phyloP scores from a whole-genome alignment of 2,797 vertebrate genomes.

The Poeciliopsis turneri region DNA sequence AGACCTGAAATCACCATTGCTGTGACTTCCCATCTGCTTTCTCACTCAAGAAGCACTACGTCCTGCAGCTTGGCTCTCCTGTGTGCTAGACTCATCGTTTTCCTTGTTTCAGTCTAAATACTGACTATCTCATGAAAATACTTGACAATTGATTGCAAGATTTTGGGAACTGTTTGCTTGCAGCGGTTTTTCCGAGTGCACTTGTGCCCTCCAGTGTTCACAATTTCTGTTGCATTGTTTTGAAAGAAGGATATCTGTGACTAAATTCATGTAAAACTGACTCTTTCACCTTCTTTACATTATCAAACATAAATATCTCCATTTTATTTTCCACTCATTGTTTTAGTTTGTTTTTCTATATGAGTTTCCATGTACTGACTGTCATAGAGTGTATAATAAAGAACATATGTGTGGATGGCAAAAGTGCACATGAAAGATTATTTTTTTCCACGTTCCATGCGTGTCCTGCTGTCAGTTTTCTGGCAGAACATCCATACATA shows the following conservation, averaged over 20 bases:
- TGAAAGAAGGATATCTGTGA: constrained; percentile 1
- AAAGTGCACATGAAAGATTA: constrained; percentile 19
- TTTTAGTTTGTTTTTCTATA: background rate
- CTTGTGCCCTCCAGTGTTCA: constrained; percentile 12
- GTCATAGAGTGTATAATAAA: constrained; percentile 12
- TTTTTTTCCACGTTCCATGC: constrained; percentile 16
- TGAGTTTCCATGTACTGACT: constrained; percentile 9
- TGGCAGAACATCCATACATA: constrained; percentile 24
- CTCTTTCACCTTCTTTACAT: background rate
- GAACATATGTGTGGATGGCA: constrained; percentile 8
- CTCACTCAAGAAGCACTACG: constrained; percentile 13
- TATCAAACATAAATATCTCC: background rate
- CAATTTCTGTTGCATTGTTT: background rate
- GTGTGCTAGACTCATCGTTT: constrained; percentile 28
- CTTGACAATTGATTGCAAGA: constrained; percentile 24
- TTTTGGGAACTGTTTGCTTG: constrained; percentile 5
- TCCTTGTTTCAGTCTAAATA: constrained; percentile 20
- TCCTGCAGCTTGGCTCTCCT: constrained; percentile 39
- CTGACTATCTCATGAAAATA: background rate
- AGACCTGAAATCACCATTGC: constrained; percentile 38
- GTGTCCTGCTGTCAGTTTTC: constrained; percentile 27
- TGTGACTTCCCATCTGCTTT: background rate
- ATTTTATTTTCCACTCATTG: background rate
- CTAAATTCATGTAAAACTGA: background rate
- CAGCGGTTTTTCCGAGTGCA: constrained; percentile 1